Evolutionary conservation across 2,113 vertebrate genomes (phyloP).

Genomic region (Noturus placidus): DNA sequence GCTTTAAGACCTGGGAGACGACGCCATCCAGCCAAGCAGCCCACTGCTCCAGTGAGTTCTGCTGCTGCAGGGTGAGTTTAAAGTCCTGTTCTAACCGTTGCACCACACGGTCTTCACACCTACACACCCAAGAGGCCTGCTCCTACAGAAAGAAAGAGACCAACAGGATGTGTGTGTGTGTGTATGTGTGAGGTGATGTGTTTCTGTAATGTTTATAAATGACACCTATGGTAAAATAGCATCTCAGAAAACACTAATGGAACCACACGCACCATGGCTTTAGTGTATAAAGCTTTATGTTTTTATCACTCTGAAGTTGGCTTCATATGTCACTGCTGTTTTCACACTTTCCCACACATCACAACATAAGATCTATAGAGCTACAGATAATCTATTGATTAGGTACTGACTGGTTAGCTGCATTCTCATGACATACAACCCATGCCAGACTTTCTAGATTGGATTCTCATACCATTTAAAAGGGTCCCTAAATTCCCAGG

Average conservation of each 20-base stretch:
- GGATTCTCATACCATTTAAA: not conserved
- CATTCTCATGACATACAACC: not conserved
- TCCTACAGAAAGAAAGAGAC: slow-evolving; percentile 70
- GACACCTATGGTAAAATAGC: not conserved
- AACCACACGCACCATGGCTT: not conserved
- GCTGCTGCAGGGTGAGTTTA: slow-evolving; percentile 91
- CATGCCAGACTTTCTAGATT: not conserved
- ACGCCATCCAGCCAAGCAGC: slow-evolving; percentile 89
- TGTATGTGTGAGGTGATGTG: not conserved
- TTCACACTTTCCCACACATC: not conserved
- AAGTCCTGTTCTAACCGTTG: slow-evolving; percentile 93
- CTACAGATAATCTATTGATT: not conserved
- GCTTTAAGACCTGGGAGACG: slow-evolving; percentile 89
- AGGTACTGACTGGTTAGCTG: not conserved
- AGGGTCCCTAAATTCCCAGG: not conserved
- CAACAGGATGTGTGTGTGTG: not conserved
- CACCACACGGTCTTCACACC: slow-evolving; percentile 88
- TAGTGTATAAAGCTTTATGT: not conserved
- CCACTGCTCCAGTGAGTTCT: slow-evolving; percentile 94
- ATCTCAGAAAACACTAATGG: not conserved
- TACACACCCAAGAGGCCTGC: slow-evolving; percentile 93
- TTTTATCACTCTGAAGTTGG: not conserved
- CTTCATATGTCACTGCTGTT: not conserved
- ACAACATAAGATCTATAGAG: not conserved
- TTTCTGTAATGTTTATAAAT: not conserved